These are phyloP conservation scores for Pseudomugil tenellus DNA, from an alignment of 2,797 vertebrate species.

Conservation along the genomic window DNA sequence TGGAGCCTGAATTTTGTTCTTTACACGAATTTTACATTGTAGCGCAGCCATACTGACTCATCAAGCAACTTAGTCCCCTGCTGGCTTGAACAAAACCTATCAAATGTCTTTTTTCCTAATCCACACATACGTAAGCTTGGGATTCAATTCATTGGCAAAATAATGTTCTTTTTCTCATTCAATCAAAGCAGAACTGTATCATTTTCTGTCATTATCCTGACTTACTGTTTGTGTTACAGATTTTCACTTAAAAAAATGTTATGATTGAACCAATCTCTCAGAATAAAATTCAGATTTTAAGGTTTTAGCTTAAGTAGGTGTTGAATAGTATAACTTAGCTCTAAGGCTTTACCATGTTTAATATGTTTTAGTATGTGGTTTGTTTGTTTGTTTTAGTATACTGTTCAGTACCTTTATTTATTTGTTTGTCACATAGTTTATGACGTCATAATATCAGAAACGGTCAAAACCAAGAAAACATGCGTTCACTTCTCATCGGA, in stretches of 20 bases:
- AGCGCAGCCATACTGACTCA: conserved; percentile 73
- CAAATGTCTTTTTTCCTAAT: conserved; percentile 48
- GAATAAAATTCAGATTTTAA: no score
- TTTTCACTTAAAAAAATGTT: not conserved
- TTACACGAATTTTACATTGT: conserved; percentile 69
- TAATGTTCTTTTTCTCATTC: conserved; percentile 10
- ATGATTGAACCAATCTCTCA: no score
- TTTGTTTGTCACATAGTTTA: no score
- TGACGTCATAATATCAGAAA: no score
- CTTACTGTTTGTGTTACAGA: not conserved
- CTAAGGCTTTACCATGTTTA: not conserved
- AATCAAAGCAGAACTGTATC: conserved; percentile 9
- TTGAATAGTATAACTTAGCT: not conserved
- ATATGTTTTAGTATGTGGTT: not conserved
- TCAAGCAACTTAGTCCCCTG: conserved; percentile 55
- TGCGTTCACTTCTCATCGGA: no score
- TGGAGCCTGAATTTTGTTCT: conserved; percentile 74
- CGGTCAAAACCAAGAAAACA: no score
- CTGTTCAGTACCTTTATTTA: no score
- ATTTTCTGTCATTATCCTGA: not conserved
- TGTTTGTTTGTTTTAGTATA: no score
- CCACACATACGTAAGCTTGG: conserved; percentile 41
- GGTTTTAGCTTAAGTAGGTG: no score
- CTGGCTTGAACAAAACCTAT: conserved; percentile 71
- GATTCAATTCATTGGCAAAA: conserved; percentile 35